Conservation (phyloP, 2,888 invertebrate genomes). For the Cephus rjabovi region DNA sequence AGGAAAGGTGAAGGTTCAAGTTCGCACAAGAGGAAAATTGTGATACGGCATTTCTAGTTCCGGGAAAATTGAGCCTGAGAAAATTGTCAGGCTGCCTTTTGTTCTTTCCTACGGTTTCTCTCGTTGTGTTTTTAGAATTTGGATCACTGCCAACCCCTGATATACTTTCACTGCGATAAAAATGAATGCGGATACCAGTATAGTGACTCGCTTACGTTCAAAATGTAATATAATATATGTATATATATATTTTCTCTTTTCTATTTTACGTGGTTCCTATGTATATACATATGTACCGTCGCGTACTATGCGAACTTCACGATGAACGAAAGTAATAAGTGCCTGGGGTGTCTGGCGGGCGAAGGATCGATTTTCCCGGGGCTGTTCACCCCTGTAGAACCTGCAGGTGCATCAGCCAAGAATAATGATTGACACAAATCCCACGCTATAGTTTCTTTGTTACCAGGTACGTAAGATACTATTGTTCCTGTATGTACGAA, state of each 20-base stretch:
- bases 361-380: slow-evolving; percentile 49
- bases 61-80: neutral
- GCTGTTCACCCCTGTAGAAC: slow-evolving; percentile 51
- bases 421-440: slow-evolving; percentile 29
- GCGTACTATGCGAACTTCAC: neutral
- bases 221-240: neutral
- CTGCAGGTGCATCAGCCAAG: slow-evolving; percentile 37
- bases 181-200: neutral
- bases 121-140: neutral
- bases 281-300: neutral
- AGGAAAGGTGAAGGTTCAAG: neutral
- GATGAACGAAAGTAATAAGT: slow-evolving; percentile 26
- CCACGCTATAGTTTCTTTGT: neutral
- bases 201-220: neutral
- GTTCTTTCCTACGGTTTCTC: neutral
- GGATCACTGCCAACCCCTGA: neutral
- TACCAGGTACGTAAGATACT: neutral
- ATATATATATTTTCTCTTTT: neutral
- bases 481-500: neutral
- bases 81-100: neutral
- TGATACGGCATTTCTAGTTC: neutral
- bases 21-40: neutral
- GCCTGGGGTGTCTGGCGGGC: neutral
- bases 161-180: neutral
- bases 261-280: neutral